Conservation (phyloP, 1,140 invertebrate genomes). For the Drosophila bocki region DNA sequence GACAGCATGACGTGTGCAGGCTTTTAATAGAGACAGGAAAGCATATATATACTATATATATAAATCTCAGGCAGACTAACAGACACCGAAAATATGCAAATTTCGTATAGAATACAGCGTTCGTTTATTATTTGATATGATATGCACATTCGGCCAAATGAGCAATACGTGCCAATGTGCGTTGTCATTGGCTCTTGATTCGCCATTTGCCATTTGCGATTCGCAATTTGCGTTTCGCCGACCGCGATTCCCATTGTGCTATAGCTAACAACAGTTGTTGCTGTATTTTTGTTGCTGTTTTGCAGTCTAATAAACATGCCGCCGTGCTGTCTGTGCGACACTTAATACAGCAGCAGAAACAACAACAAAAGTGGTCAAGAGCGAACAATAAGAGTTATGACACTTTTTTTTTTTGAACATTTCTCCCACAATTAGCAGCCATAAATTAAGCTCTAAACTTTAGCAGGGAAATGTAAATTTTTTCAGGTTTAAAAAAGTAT, state of each 20-base stretch:
- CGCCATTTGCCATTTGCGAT: conserved; percentile 9
- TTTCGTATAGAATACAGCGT: conserved; percentile 6
- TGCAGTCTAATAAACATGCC: conserved; percentile 69
- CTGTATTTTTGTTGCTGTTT: conserved; percentile 18
- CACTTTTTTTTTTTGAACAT: conserved; percentile 21
- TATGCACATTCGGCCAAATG: conserved; percentile 42
- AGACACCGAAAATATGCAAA: conserved; percentile 56
- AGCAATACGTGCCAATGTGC: conserved; percentile 50
- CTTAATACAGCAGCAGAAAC: conserved; percentile 16
- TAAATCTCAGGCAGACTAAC: conserved; percentile 30
- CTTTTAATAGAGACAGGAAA: conserved; percentile 55
- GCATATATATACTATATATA: conserved; percentile 28
- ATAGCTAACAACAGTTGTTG: conserved; percentile 53
- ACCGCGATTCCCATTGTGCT: conserved; percentile 33
- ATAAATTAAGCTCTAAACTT: conserved; percentile 6
- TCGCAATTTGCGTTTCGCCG: conserved; percentile 5
- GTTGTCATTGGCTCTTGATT: conserved; percentile 57
- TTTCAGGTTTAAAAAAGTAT: neutral
- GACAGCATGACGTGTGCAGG: conserved; percentile 61
- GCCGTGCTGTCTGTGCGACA: conserved; percentile 65
- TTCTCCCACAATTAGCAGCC: conserved; percentile 30
- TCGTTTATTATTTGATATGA: conserved; percentile 29
- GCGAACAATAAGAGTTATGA: conserved; percentile 39
- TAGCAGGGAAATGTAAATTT: conserved; percentile 26
- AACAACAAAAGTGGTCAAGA: neutral